phyloP scores from a whole-genome alignment of 2,113 vertebrate species.

The Engystomops pustulosus region DNA sequence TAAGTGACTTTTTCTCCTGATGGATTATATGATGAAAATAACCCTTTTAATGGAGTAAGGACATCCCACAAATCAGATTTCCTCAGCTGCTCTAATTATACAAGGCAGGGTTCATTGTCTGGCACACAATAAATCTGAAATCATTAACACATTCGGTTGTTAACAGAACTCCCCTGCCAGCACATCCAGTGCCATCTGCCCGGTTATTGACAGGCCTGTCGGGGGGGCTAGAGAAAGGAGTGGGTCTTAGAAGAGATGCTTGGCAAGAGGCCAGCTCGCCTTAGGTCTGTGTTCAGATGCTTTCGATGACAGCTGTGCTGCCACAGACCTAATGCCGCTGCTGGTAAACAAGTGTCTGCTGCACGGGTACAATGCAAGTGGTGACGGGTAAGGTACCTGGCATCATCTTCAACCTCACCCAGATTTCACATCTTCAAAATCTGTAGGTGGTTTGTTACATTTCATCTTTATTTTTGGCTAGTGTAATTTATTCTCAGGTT shows the following conservation, averaged over 20 bases:
- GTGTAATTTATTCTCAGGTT: too few relatives aligned
- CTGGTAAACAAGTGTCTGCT: conserved; percentile 62
- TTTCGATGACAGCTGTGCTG: conserved; percentile 73
- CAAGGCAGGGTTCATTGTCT: conserved; percentile 63
- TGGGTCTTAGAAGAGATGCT: conserved; percentile 56
- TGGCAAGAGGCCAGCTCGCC: conserved; percentile 69
- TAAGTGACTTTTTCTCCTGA: conserved; percentile 11
- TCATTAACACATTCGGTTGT: conserved; percentile 65
- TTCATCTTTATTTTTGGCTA: too few relatives aligned
- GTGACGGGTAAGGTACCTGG: conserved; percentile 24
- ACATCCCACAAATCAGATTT: conserved; percentile 44
- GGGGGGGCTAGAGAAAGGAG: conserved; percentile 56
- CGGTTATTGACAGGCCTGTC: conserved; percentile 69
- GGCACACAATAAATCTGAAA: conserved; percentile 63
- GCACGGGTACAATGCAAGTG: conserved; percentile 60
- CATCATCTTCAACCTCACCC: neutral
- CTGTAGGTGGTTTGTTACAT: too few relatives aligned
- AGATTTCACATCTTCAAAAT: neutral
- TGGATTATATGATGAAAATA: conserved; percentile 27
- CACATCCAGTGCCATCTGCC: conserved; percentile 73
- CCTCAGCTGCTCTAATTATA: conserved; percentile 61
- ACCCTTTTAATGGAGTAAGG: conserved; percentile 19
- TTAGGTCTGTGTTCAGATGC: conserved; percentile 68
- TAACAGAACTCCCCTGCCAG: conserved; percentile 65
- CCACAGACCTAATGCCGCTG: conserved; percentile 69